Percentiles rank a stretch among this genome's conserved stretches.
Conservation (phyloP, 2,888 invertebrate species). For the Hydrotaea diabolus region DNA sequence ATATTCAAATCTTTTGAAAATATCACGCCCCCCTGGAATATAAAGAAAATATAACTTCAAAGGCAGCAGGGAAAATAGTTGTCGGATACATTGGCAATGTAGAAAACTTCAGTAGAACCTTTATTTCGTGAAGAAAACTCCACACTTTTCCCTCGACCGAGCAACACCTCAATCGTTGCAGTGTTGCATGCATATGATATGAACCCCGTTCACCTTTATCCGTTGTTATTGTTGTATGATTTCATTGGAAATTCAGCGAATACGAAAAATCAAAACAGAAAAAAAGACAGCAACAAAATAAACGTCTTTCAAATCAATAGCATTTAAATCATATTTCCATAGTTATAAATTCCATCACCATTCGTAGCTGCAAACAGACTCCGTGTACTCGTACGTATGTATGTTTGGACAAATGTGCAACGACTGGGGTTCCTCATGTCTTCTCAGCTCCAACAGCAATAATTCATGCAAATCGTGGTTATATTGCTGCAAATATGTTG, state of each 20-base stretch:
- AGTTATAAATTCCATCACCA: constrained; percentile 66
- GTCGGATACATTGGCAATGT: no score
- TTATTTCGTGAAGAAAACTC: neutral
- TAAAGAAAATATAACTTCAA: no score
- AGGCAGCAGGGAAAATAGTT: no score
- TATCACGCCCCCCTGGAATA: no score
- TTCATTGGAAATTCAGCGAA: constrained; percentile 60
- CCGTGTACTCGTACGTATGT: neutral
- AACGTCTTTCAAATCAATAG: constrained; percentile 64
- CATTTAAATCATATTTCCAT: constrained; percentile 67
- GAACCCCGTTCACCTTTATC: constrained; percentile 61
- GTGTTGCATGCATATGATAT: constrained; percentile 40
- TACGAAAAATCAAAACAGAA: neutral
- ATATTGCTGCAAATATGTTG: constrained; percentile 63
- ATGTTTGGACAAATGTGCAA: constrained; percentile 5
- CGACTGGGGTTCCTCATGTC: constrained; percentile 35
- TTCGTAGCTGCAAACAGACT: neutral
- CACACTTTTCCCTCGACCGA: neutral
- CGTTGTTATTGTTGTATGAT: constrained; percentile 37
- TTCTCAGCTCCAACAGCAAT: constrained; percentile 54
- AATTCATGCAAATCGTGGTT: constrained; percentile 67
- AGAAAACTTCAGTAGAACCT: no score
- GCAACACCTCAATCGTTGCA: neutral
- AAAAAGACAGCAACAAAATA: constrained; percentile 22
- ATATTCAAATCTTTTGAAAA: no score